Evolutionary conservation across 2,888 invertebrate genomes (phyloP).

Genomic region (Stictocephala bisonia): DNA sequence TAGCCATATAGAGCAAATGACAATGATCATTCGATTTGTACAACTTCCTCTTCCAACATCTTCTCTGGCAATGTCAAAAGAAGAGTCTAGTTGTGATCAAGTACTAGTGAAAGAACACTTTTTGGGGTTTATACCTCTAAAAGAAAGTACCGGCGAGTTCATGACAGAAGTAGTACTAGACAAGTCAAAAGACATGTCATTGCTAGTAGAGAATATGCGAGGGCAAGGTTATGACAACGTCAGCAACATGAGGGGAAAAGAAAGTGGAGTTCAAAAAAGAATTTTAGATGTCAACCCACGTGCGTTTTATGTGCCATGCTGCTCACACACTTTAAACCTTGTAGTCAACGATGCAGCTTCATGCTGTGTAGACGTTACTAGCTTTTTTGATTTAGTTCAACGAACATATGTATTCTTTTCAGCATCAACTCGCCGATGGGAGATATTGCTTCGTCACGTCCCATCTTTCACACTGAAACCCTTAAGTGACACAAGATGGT

Average conservation of each 20-base stretch:
- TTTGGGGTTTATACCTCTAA: slow-evolving; percentile 21
- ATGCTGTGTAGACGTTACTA: not conserved
- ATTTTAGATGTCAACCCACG: slow-evolving; percentile 24
- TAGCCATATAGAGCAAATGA: slow-evolving; percentile 17
- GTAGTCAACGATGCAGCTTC: slow-evolving; percentile 8
- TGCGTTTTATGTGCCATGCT: slow-evolving; percentile 36
- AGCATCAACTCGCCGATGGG: slow-evolving; percentile 6
- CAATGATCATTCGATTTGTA: slow-evolving; percentile 29
- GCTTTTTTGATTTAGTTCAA: slow-evolving; percentile 15
- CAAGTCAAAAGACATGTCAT: not conserved
- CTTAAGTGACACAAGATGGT: slow-evolving; percentile 11
- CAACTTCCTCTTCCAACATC: not conserved
- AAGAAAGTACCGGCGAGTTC: not conserved
- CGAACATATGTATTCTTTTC: slow-evolving; percentile 2
- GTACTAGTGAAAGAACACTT: slow-evolving; percentile 31
- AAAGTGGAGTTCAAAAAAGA: slow-evolving; percentile 17
- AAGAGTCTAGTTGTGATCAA: not conserved
- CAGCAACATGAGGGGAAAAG: slow-evolving; percentile 33
- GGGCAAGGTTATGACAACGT: slow-evolving; percentile 33
- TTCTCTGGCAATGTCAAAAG: not conserved
- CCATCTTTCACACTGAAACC: slow-evolving; percentile 12
- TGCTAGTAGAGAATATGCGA: slow-evolving; percentile 1
- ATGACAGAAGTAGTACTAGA: slow-evolving; percentile 6
- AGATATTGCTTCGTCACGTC: not conserved
- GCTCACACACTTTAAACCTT: slow-evolving; percentile 10